Evolutionary conservation across 1,140 invertebrate species (phyloP).

Genomic region (Diabrotica undecimpunctata): DNA sequence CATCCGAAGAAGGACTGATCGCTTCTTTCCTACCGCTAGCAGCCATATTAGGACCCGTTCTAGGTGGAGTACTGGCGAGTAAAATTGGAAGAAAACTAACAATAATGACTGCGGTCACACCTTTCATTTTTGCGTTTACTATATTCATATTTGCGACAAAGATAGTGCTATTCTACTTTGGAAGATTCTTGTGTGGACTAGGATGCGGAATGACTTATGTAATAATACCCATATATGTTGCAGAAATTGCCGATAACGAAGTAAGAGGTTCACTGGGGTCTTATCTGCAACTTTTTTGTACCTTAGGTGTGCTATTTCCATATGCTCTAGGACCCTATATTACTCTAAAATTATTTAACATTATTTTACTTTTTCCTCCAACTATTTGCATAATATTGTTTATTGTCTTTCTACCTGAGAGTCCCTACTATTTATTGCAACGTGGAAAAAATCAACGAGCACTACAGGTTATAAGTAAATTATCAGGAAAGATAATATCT

Average conservation of each 20-base stretch:
- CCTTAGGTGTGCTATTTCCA: conserved; percentile 71
- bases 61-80: conserved; percentile 64
- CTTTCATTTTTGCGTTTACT: conserved; percentile 67
- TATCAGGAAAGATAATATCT: conserved; percentile 58
- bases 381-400: conserved; percentile 61
- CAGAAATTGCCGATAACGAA: conserved; percentile 78
- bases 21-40: conserved; percentile 77
- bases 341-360: conserved; percentile 62
- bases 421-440: conserved; percentile 67
- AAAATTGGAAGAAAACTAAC: conserved; percentile 70
- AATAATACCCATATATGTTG: conserved; percentile 80
- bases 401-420: conserved; percentile 76
- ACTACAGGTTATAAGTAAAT: conserved; percentile 57
- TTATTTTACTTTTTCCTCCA: conserved; percentile 60
- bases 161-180: conserved; percentile 56
- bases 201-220: conserved; percentile 72
- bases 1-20: conserved; percentile 71
- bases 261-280: conserved; percentile 75
- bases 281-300: conserved; percentile 74
- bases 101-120: conserved; percentile 60
- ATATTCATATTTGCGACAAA: conserved; percentile 39
- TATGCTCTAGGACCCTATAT: conserved; percentile 74
- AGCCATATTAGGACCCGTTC: conserved; percentile 67
- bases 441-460: conserved; percentile 61
- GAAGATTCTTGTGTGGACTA: conserved; percentile 68